Evolutionary conservation across 2,888 invertebrate species (phyloP).

Genomic region (Eristalis tenax): DNA sequence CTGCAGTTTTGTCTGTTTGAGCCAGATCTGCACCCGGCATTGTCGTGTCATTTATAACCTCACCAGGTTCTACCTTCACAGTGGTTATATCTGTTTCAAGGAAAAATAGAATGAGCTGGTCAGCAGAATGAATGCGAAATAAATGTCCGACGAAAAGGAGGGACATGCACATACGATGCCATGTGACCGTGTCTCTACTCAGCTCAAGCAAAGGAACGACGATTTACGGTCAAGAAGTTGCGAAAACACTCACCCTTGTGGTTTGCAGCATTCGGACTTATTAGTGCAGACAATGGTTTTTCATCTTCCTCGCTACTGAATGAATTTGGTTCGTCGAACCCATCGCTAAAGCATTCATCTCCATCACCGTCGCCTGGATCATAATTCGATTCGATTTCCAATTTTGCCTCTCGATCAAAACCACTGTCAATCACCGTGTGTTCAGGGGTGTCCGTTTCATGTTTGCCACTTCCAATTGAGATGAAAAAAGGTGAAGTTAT

Average conservation of each 20-base stretch:
- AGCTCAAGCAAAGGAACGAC: too few species aligned
- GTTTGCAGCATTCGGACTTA: not conserved
- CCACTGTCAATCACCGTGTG: constrained; percentile 28
- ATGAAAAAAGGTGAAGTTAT: not conserved
- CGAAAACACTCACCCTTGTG: not conserved
- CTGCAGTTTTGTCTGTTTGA: not conserved
- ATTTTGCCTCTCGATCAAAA: not conserved
- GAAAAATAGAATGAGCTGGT: not conserved
- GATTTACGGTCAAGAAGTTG: too few species aligned
- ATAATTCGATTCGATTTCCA: not conserved
- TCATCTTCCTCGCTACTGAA: constrained; percentile 77
- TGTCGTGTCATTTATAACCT: not conserved
- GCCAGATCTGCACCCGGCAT: not conserved
- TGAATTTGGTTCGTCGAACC: constrained; percentile 75
- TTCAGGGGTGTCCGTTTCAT: not conserved
- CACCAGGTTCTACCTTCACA: not conserved
- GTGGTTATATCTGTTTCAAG: not conserved
- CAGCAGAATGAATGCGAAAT: not conserved
- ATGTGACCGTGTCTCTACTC: too few species aligned
- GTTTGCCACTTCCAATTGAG: not conserved
- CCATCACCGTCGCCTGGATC: constrained; percentile 8
- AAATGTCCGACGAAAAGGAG: not conserved
- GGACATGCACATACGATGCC: too few species aligned
- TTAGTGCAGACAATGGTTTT: constrained; percentile 68
- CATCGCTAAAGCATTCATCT: not conserved